Conservation (phyloP, 2,888 invertebrate genomes). For the Subacronicta megacephala region DNA sequence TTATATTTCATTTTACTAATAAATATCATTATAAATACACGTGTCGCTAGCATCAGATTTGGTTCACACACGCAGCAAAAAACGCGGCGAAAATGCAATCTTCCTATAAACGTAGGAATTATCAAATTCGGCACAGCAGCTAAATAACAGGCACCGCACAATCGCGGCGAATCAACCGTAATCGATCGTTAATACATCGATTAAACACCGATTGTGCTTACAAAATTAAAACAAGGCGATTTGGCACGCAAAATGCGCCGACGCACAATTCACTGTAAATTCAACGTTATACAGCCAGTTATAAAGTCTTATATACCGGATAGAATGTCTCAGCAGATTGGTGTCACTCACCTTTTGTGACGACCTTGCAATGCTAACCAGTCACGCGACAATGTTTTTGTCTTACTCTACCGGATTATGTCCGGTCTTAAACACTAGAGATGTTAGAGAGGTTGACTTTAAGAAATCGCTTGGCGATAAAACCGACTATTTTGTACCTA, state of each 20-base stretch:
- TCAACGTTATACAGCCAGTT: conserved; percentile 3
- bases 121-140: conserved; percentile 63
- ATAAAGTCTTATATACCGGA: conserved; percentile 43
- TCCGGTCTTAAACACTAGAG: conserved; percentile 53
- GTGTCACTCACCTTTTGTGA: conserved; percentile 83
- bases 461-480: no score
- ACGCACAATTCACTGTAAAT: conserved; percentile 57
- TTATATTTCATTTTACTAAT: no score
- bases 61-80: conserved; percentile 15
- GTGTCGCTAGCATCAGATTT: conserved; percentile 12
- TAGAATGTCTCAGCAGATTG: conserved; percentile 38
- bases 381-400: conserved; percentile 74
- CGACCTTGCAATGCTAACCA: conserved; percentile 90
- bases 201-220: conserved; percentile 75
- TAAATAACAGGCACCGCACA: conserved; percentile 65
- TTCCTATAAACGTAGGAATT: conserved; percentile 47
- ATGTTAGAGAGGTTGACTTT: conserved; percentile 21
- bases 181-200: conserved; percentile 65
- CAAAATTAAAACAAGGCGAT: conserved; percentile 73
- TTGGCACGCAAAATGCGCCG: conserved; percentile 78
- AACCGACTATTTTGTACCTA: no score
- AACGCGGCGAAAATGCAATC: conserved; percentile 28
- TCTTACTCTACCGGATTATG: conserved; percentile 62
- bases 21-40: no score
- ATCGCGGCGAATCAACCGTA: conserved; percentile 61